Base-by-base conservation (phyloP, 2,888 invertebrate genomes). In the Tetragnatha montana region DNA sequence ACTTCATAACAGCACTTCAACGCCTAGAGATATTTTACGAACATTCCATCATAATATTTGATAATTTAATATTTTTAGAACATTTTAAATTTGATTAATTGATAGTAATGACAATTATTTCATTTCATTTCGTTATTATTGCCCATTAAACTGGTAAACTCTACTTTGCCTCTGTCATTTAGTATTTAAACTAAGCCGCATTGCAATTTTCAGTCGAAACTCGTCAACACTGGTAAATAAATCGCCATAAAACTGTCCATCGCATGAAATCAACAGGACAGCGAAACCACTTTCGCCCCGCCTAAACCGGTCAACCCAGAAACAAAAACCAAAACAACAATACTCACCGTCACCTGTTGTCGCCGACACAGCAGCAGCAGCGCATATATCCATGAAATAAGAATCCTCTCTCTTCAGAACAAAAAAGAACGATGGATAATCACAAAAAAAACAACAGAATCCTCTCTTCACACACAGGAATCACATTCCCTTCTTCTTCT, bases 311-410 rank as follows among this genome's bases (percentile, higher is more conserved):
- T 35, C 21, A 74, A 22, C 35, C n/a, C 17, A 21, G 17, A 76
- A 35, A 14, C 50, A 51, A 68, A 51, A 14, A 21, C n/a, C 47
- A 35, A 79, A 71, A 12, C 7, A 60, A 49, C 47, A 17, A 6
- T 73, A 89, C 89, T 81, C 60, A 89, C 89, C 81, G 12, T 60
- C 69, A 21, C 74, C 22, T 47, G 76, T 75, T 22, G 49, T 86
- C 71, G 70, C 50, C 1, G 49, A n/a, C 7, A 76, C 80, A 21
- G 17, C 70, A 71, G 17, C 70, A 71, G 35, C 60, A 35, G 35
- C 60, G 47, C 75, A 81, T 81, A 81, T 89, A 89, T 89, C 89
- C 89, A 86, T 82, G 78, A 68, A 82, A 80, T 21, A 81, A 81
- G 81, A 73, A 70, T 22, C 47, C 71, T 12, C 60, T 60, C 1